Evolutionary conservation across 2,113 vertebrate species (phyloP), one percentile per base, ranked within the genome.

Genomic region (Thomomys bottae): DNA sequence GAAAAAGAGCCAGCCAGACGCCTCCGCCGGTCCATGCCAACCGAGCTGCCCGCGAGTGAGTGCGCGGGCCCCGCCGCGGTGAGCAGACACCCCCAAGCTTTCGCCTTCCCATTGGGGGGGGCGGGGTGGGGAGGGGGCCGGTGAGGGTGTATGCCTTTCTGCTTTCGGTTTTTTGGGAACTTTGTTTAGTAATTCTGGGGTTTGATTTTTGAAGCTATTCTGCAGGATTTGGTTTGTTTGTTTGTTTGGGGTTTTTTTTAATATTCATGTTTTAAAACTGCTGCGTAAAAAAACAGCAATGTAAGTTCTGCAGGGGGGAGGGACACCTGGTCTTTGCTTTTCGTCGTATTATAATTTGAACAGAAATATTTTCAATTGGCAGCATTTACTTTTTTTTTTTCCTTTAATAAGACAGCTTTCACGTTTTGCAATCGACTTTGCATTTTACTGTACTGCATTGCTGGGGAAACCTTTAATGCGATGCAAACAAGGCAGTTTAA

Each of bases 151-250:
- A 15, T 17, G 49, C 49, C 49, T 54, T 63, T 94, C 94, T 92
- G 40, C 23, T 77, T 38, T 67, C 20, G 23, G 78, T 80, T n/a
- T 61, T 49, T 72, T 12, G 45, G 45, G 63, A 90, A 92, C 92
- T 96, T 93, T 73, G 73, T 18, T 6, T 42, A 54, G 45, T 84
- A 63, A 75, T 77, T 88, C 23, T 17, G 8, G 75, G 61, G 28
- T 78, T 95, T 81, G 89, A 34, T 84, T 86, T 83, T 88, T 80
- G 32, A 71, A 94, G 88, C 84, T 71, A 68, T 32, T 81, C 36
- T 61, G 45, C 49, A 54, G 20, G 24, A 6, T 61, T 24, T 61
- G 21, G 49, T 2, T n/a, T n/a, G n/a, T n/a, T n/a, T n/a, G n/a
- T n/a, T n/a, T n/a, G 15, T 17, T 54, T 9, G 49, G 49, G 10